Percentiles rank a stretch among this genome's conserved stretches.
These are phyloP conservation scores for Lymantria dispar DNA, from an alignment of 2,888 invertebrate species.

Conservation along the genomic window DNA sequence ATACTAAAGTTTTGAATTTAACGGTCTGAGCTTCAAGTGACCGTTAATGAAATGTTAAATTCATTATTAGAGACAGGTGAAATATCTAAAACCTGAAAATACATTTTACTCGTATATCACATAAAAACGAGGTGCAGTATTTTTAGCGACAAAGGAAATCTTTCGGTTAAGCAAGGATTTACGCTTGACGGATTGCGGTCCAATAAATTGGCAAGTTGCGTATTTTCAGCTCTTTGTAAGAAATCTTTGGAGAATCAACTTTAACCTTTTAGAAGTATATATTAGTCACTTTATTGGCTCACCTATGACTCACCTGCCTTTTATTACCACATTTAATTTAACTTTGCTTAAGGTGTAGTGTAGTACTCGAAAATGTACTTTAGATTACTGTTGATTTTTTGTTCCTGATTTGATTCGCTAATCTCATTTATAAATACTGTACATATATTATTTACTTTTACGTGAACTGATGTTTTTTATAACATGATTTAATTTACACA, in stretches of 20 bases:
- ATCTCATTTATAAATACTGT: no score
- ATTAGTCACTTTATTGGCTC: background rate
- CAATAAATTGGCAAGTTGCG: conserved; percentile 33
- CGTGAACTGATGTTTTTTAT: no score
- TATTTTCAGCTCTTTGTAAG: conserved; percentile 24
- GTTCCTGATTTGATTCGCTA: no score
- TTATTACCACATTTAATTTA: background rate
- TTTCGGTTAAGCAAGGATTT: conserved; percentile 31
- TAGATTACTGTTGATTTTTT: no score
- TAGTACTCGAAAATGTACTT: no score
- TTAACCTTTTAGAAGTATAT: conserved; percentile 19
- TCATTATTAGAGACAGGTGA: background rate
- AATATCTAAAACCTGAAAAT: background rate
- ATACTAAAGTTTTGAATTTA: no score
- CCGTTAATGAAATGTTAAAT: no score
- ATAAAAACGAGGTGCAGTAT: conserved; percentile 16
- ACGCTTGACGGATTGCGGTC: conserved; percentile 36
- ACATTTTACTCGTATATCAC: background rate
- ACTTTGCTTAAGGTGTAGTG: background rate
- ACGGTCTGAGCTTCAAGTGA: no score
- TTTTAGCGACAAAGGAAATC: conserved; percentile 19
- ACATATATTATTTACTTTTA: no score
- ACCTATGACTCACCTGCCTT: background rate
- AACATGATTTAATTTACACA: no score
- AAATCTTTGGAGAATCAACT: conserved; percentile 8